Conservation (phyloP, 2,113 vertebrate species). For the Rhegmatorhina hoffmannsi region DNA sequence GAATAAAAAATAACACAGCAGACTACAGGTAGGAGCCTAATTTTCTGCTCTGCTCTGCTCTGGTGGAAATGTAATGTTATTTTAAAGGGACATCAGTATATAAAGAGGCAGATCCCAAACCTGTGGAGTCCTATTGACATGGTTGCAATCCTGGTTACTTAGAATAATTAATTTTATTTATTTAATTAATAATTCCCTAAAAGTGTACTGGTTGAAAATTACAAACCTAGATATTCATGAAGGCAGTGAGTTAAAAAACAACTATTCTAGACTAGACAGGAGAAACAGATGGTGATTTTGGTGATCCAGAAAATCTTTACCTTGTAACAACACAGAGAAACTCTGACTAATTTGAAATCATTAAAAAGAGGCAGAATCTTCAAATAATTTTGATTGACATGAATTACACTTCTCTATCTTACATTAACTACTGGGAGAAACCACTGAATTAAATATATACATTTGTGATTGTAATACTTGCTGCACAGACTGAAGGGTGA, state of each 20-base stretch:
- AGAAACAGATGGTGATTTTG: accelerated
- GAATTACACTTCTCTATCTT: background rate
- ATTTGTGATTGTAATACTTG: background rate
- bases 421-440: background rate
- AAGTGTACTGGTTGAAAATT: background rate
- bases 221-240: background rate
- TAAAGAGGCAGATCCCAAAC: background rate
- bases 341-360: background rate
- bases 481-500: background rate
- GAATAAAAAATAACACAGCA: background rate
- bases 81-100: background rate
- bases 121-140: background rate
- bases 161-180: background rate
- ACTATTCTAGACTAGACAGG: background rate
- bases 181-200: background rate
- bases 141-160: background rate
- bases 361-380: background rate
- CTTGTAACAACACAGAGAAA: background rate
- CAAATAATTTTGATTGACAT: background rate
- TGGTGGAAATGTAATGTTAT: background rate
- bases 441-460: background rate
- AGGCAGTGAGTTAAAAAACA: background rate
- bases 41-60: background rate
- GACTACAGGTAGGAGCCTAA: background rate
- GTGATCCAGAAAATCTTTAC: background rate